Evolutionary conservation across 1,140 invertebrate species (phyloP).

Genomic region (Rhopalosiphum maidis): DNA sequence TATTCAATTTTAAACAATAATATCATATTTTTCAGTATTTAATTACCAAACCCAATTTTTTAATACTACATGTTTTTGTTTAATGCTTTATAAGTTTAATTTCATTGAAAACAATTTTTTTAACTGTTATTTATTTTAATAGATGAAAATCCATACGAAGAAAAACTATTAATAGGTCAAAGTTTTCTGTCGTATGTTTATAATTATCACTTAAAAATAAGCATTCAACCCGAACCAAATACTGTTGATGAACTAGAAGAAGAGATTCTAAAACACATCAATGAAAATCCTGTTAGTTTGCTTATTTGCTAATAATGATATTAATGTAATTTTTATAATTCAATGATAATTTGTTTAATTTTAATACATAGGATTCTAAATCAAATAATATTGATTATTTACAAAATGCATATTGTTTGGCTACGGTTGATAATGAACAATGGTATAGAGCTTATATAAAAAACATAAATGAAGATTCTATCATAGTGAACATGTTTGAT

Average conservation of each 20-base stretch:
- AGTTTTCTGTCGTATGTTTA: conserved; percentile 36
- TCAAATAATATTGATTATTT: not conserved
- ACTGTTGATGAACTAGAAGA: conserved; percentile 47
- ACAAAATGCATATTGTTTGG: conserved; percentile 26
- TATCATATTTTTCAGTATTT: not conserved
- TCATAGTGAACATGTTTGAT: conserved; percentile 48
- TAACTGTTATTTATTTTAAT: not conserved
- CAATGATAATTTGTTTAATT: not conserved
- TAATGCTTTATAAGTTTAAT: not conserved
- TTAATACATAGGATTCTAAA: not conserved
- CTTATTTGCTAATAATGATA: not conserved
- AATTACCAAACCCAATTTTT: not conserved
- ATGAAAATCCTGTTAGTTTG: conserved; percentile 10
- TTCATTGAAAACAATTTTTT: not conserved
- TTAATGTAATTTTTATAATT: not conserved
- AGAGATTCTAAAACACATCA: conserved; percentile 1
- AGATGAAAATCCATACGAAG: conserved; percentile 52
- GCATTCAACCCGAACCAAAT: conserved; percentile 52
- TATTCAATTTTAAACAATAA: too few relatives aligned
- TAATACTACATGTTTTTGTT: too few relatives aligned
- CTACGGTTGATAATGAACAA: conserved; percentile 29
- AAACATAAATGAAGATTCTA: conserved; percentile 23
- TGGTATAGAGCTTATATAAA: conserved; percentile 41
- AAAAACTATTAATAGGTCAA: conserved; percentile 31
- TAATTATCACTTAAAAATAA: conserved; percentile 13